Percentiles rank a stretch among this genome's conserved stretches.
Evolutionary conservation across 2,888 invertebrate species (phyloP).

Genomic region (Pogonocherus hispidulus): DNA sequence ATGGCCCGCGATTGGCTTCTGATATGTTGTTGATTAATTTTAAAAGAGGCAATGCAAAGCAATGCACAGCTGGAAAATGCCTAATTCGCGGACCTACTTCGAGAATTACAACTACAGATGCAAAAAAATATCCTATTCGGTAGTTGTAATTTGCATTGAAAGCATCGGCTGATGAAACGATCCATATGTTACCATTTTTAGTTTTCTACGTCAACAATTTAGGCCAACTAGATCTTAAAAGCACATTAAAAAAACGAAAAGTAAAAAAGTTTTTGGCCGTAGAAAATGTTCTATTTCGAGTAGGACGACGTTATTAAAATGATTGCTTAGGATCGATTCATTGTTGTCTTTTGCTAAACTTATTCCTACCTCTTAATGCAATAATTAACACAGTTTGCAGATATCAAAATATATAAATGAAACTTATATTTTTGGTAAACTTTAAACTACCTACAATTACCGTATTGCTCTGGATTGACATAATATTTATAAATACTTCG

Average conservation of each 20-base stretch:
- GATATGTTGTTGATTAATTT: slow-evolving; percentile 63
- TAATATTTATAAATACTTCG: slow-evolving; percentile 64
- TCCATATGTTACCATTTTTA: slow-evolving; percentile 23
- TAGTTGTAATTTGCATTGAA: slow-evolving; percentile 46
- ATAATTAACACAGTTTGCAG: slow-evolving; percentile 66
- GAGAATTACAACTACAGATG: slow-evolving; percentile 36
- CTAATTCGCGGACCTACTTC: slow-evolving; percentile 57
- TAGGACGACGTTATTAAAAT: slow-evolving; percentile 21
- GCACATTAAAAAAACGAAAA: slow-evolving; percentile 3
- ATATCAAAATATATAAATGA: slow-evolving; percentile 69
- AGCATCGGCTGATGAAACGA: slow-evolving; percentile 58
- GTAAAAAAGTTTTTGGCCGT: slow-evolving; percentile 14
- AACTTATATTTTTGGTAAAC: slow-evolving; percentile 61
- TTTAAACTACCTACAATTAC: slow-evolving; percentile 67
- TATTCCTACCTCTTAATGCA: slow-evolving; percentile 66
- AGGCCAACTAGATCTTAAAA: slow-evolving; percentile 19
- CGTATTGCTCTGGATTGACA: slow-evolving; percentile 71
- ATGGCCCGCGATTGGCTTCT: slow-evolving; percentile 65
- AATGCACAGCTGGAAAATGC: slow-evolving; percentile 58
- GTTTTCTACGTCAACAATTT: slow-evolving; percentile 18
- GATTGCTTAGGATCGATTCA: slow-evolving; percentile 51
- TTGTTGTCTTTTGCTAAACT: slow-evolving; percentile 58
- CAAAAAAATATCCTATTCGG: slow-evolving; percentile 16
- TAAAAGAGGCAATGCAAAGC: slow-evolving; percentile 32
- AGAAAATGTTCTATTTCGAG: slow-evolving; percentile 4